Evolutionary conservation across 2,797 vertebrate species (phyloP), one percentile per base, ranked within the genome.

Genomic region (Scyliorhinus canicula): DNA sequence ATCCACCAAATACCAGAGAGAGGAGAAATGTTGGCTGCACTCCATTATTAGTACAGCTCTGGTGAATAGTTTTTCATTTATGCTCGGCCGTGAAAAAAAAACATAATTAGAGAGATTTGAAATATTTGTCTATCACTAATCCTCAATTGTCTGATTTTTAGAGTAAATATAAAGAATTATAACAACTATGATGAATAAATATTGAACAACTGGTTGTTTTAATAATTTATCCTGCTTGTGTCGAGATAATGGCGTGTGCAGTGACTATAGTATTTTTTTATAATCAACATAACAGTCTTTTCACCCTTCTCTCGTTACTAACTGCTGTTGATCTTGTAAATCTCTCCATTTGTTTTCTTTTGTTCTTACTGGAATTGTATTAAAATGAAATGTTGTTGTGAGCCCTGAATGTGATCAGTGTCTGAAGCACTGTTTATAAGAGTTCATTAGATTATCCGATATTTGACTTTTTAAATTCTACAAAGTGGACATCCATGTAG

Each of bases 251-350:
- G 67, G 44, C 40, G 52, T 95, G 88, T 65, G 95, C 95, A 52
- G 88, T 97, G 97, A 97, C 97, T 97, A 96, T 69, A 31, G 96
- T 96, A 97, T 96, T 52, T 97, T 60, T 96, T 97, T 96, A 96
- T 96, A 96, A 97, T 97, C 97, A 97, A 93, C 97, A 97, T 96
- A n/a, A 88, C 95, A 95, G 95, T 57, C 95, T 71, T 96, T 97
- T 97, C 97, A 97, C 97, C 97, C 97, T 97, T 97, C 97, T 97
- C 96, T 96, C 96, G 97, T 97, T 98, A 98, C 96, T 47, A 95
- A 93, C 52, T 95, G 93, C 95, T 96, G 96, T 96, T 96, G 97
- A 97, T 97, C 97, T 97, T 96, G 96, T 95, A 97, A 97, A 97
- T 97, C 97, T 97, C 96, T 96, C 95, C 96, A 97, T 97, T 98